Base-by-base conservation (phyloP, 1,140 invertebrate genomes). In the Zaprionus gabonicus region DNA sequence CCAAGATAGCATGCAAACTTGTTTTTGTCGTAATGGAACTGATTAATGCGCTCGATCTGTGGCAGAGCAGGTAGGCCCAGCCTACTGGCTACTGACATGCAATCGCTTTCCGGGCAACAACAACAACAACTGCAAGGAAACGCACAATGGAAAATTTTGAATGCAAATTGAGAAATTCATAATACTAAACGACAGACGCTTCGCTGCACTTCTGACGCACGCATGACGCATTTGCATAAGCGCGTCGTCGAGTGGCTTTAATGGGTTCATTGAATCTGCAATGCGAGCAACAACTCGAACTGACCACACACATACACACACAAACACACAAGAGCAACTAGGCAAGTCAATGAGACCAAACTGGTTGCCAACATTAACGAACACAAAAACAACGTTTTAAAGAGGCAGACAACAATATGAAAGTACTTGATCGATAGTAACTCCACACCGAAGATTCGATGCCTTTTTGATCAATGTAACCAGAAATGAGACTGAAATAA, bases 71-170 rank as follows among this genome's bases (percentile, higher is more conserved):
- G 41, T 7, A n/a, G 3, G 6, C 10, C 56, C 27, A 13, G n/a
- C 41, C 41, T 13, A n/a, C 41, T 17, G 41, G 1, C 41, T 7
- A n/a, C 49, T 64, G 58, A 60, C 81, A 77, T 83, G 81, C 82
- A 73, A 81, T 76, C 38, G 68, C 55, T 77, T 79, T 80, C 76
- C 76, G 80, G 71, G n/a, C 31, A 46, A 64, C 13, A 9, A 57
- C 23, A 31, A 56, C n/a, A 25, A 25, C 13, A 25, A 6, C 20
- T 23, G 7, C 17, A 9, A 17, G n/a, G 17, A 17, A 46, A 46
- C 41, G 41, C 25, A 25, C 36, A 82, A 69, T 68, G 80, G 77
- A 82, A 80, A 86, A 20, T 73, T 86, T 86, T 49, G 23, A 25
- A 38, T 60, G 67, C 80, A 74, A 70, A 57, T 41, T 41, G n/a